Evolutionary conservation across 1,140 invertebrate genomes (phyloP).

Genomic region (Venturia canescens): DNA sequence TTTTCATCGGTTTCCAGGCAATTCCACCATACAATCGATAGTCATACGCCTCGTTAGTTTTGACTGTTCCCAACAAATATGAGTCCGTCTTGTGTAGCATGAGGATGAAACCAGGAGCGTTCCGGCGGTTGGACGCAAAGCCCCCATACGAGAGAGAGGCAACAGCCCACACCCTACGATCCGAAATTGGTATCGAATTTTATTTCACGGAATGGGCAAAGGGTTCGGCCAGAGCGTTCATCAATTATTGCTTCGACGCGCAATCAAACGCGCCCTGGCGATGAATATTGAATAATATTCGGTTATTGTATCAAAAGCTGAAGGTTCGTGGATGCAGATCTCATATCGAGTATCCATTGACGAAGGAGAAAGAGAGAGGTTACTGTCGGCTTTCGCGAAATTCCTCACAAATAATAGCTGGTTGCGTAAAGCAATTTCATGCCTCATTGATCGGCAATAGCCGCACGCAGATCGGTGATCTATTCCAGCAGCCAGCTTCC

Average conservation of each 20-base stretch:
- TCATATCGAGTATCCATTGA: background rate
- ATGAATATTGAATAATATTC: constrained; percentile 57
- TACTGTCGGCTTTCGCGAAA: constrained; percentile 56
- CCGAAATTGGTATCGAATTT: constrained; percentile 37
- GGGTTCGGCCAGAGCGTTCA: constrained; percentile 31
- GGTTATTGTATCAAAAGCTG: constrained; percentile 41
- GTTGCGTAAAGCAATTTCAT: constrained; percentile 67
- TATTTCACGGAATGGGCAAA: constrained; percentile 24
- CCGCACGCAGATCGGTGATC: background rate
- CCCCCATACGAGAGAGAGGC: background rate
- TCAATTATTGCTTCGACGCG: constrained; percentile 49
- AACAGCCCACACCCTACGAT: background rate
- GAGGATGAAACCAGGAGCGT: background rate
- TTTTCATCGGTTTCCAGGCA: background rate
- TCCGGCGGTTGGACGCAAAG: background rate
- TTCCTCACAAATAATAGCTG: constrained; percentile 63
- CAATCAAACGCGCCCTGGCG: constrained; percentile 51
- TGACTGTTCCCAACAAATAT: background rate
- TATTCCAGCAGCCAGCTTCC: background rate
- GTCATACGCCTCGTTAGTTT: constrained; percentile 3
- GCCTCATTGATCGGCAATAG: constrained; percentile 62
- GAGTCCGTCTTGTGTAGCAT: background rate
- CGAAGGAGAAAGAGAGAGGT: constrained; percentile 9
- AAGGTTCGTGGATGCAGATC: background rate
- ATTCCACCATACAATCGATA: background rate